Evolutionary conservation across 2,113 vertebrate genomes (phyloP).

Genomic region (Chaetodon auriga): DNA sequence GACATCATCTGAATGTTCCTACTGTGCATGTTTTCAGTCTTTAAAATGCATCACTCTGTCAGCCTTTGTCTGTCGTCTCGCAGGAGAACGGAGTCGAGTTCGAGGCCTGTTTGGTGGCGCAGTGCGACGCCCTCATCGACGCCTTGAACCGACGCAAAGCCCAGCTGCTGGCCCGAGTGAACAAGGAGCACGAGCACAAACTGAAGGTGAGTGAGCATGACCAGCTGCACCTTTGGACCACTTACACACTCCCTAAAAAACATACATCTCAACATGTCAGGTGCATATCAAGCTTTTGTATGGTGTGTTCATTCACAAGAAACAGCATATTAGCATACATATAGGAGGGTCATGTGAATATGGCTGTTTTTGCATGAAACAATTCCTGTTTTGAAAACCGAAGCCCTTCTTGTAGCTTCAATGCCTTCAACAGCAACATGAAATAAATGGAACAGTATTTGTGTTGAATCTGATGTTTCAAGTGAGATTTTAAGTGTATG

Average conservation of each 20-base stretch:
- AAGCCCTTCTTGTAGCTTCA: neutral
- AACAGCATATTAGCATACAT: too few species aligned
- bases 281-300: neutral
- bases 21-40: neutral
- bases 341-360: neutral
- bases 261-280: too few species aligned
- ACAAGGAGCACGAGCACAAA: constrained; percentile 99
- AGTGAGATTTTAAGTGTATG: neutral
- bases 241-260: neutral
- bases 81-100: constrained; percentile 99
- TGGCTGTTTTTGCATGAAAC: neutral
- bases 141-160: constrained; percentile 97
- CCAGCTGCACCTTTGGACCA: too few species aligned
- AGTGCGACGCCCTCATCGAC: constrained; percentile 98
- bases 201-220: constrained; percentile 87
- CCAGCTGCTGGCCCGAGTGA: constrained; percentile 93
- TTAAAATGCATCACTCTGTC: neutral
- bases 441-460: neutral
- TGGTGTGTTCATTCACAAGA: neutral
- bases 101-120: constrained; percentile 96
- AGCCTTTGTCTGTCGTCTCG: neutral
- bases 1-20: neutral
- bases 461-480: neutral
- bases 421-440: neutral
- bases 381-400: too few species aligned